Conservation (phyloP, 1,140 invertebrate genomes). For the Aculops lycopersici region DNA sequence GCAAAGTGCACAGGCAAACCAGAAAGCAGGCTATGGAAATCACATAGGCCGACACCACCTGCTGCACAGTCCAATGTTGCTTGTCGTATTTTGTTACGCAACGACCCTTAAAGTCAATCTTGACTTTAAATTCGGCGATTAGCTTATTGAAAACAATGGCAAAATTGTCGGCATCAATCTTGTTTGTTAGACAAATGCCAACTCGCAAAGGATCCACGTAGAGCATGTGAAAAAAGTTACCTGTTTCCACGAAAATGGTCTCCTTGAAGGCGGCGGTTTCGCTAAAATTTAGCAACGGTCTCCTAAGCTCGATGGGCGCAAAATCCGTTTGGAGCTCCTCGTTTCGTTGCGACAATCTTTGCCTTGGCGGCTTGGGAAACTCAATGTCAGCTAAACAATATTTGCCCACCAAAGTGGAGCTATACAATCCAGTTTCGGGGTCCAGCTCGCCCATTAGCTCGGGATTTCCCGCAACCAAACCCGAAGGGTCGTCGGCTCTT, state of each 20-base stretch:
- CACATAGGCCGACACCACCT: no score
- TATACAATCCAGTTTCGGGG: no score
- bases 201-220: background rate
- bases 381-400: constrained; percentile 5
- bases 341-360: background rate
- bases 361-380: constrained; percentile 1
- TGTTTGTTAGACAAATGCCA: background rate
- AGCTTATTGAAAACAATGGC: background rate
- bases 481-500: background rate
- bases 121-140: background rate
- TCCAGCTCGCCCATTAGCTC: no score
- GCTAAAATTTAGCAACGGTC: background rate
- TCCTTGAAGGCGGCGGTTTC: background rate
- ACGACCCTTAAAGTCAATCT: background rate
- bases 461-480: no score
- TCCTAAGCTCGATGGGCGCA: background rate
- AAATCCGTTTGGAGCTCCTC: background rate
- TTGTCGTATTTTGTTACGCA: background rate
- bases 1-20: no score
- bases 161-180: background rate
- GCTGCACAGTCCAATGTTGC: no score
- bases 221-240: background rate
- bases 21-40: no score
- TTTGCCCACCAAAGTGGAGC: constrained; percentile 1
- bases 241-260: background rate